These are phyloP conservation scores for Melipona beecheii DNA, from an alignment of 2,888 invertebrate genomes.

Conservation along the genomic window DNA sequence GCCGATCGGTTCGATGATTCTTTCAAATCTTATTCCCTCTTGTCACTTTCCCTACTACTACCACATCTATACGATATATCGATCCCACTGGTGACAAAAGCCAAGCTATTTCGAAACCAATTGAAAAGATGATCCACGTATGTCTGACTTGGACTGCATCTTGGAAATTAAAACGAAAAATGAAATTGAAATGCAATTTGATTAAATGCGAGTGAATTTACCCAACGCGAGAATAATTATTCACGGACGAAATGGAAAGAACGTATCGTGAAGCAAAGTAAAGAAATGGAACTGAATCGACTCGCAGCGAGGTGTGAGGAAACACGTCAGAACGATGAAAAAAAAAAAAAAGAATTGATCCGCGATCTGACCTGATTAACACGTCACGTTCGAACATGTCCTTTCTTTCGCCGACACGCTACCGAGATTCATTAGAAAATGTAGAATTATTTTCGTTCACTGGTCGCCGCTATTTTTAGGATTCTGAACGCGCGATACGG, in stretches of 20 bases:
- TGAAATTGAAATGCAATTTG: no score
- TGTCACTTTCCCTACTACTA: neutral
- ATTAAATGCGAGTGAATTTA: no score
- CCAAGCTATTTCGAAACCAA: neutral
- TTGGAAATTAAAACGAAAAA: neutral
- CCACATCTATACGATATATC: neutral
- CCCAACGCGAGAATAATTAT: neutral
- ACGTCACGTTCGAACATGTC: neutral
- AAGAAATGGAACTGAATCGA: neutral
- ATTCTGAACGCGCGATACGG: conserved; percentile 62
- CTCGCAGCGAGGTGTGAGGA: conserved; percentile 2
- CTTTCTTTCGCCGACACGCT: conserved; percentile 2
- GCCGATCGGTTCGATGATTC: conserved; percentile 6
- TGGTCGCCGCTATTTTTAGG: conserved; percentile 66
- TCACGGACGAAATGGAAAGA: neutral
- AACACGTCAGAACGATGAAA: neutral
- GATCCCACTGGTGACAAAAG: conserved; percentile 5
- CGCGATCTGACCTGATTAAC: conserved; percentile 19
- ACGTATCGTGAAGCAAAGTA: neutral
- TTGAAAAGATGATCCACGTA: neutral
- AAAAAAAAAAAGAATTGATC: neutral
- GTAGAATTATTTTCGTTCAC: conserved; percentile 64
- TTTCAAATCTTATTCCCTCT: conserved; percentile 6
- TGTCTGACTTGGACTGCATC: neutral
- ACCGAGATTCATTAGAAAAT: conserved; percentile 37